phyloP scores from a whole-genome alignment of 2,113 vertebrate genomes.

The Rhinoptilus africanus region DNA sequence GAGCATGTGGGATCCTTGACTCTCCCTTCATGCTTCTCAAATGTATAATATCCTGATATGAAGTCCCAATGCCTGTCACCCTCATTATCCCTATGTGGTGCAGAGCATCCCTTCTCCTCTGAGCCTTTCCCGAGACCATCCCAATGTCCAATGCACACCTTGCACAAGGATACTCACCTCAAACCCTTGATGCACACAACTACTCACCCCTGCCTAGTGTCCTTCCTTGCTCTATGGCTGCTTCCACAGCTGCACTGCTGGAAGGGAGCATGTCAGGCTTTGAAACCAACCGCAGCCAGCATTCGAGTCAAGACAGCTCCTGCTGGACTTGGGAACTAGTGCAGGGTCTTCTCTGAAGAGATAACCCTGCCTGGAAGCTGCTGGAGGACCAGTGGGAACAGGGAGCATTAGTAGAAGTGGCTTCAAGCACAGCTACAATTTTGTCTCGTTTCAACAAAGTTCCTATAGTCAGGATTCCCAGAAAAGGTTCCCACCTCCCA shows the following conservation, averaged over 20 bases:
- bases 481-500: background rate
- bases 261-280: background rate
- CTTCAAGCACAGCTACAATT: background rate
- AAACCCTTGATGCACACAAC: background rate
- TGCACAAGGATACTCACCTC: background rate
- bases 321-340: background rate
- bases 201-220: background rate
- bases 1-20: background rate
- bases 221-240: background rate
- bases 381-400: background rate
- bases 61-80: background rate
- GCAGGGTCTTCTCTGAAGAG: background rate
- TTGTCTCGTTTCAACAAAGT: background rate
- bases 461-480: background rate
- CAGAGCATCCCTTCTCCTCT: background rate
- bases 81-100: fast-evolving
- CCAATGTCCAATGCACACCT: background rate
- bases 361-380: background rate
- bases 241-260: background rate
- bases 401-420: background rate
- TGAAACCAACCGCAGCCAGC: background rate
- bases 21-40: background rate
- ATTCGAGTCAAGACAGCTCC: background rate
- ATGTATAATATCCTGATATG: background rate
- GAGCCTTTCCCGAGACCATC: background rate